Percentiles rank a stretch among this genome's conserved stretches.
These are phyloP conservation scores for Apodemia zela DNA, from an alignment of 2,888 invertebrate genomes.

Conservation along the genomic window DNA sequence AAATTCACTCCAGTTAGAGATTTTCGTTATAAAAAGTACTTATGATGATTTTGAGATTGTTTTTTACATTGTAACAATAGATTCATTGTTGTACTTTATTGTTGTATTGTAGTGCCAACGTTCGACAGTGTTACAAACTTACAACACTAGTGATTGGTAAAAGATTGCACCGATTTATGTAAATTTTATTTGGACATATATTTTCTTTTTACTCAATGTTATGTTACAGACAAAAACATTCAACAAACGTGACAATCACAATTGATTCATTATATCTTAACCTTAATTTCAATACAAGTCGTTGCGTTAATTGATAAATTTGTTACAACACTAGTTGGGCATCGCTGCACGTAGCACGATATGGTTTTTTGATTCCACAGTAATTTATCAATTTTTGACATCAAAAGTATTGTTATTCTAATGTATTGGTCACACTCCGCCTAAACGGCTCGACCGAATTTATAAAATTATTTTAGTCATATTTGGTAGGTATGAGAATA, in stretches of 20 bases:
- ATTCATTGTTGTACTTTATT: background rate
- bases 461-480: too few relatives aligned
- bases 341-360: too few relatives aligned
- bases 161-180: background rate
- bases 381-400: too few relatives aligned
- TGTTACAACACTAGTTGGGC: too few relatives aligned
- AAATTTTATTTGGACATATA: conserved; percentile 2
- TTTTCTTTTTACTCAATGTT: background rate
- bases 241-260: background rate
- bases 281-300: background rate
- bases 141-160: background rate
- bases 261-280: too few relatives aligned
- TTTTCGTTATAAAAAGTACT: background rate
- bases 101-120: background rate
- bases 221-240: background rate
- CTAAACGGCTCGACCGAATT: too few relatives aligned
- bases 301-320: too few relatives aligned
- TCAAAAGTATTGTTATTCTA: too few relatives aligned
- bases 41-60: background rate
- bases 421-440: too few relatives aligned
- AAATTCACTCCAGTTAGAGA: background rate
- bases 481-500: too few relatives aligned
- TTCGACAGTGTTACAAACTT: background rate
- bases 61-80: too few relatives aligned
- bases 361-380: too few relatives aligned